phyloP scores from a whole-genome alignment of 2,888 invertebrate genomes.

The Troides oblongomaculatus region DNA sequence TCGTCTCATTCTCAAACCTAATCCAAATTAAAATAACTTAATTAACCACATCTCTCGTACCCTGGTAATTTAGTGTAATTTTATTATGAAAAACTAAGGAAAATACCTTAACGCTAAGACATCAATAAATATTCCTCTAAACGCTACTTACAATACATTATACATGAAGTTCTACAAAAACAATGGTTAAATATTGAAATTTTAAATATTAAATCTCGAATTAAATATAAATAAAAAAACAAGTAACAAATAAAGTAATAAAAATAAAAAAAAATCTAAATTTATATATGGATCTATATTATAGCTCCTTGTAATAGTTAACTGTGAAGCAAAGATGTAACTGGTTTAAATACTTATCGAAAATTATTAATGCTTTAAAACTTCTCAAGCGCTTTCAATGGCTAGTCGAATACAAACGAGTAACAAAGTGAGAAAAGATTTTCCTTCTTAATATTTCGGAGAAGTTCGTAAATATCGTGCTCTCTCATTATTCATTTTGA shows the following conservation, averaged over 20 bases:
- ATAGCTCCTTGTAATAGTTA: too few relatives aligned
- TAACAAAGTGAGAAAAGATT: not conserved
- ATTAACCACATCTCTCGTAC: constrained; percentile 7
- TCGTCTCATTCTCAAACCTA: constrained; percentile 8
- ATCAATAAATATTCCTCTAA: constrained; percentile 13
- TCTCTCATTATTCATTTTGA: too few relatives aligned
- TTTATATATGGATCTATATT: too few relatives aligned
- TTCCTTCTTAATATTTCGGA: too few relatives aligned
- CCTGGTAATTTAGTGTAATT: constrained; percentile 18
- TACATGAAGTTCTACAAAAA: constrained; percentile 15
- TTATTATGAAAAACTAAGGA: constrained; percentile 6
- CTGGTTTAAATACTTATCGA: too few relatives aligned
- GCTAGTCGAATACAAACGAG: not conserved
- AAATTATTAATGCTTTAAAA: too few relatives aligned
- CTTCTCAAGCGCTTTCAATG: too few relatives aligned
- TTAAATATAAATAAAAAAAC: not conserved
- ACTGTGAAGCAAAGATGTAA: too few relatives aligned
- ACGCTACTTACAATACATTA: constrained; percentile 5
- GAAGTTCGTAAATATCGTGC: too few relatives aligned
- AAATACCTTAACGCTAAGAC: constrained; percentile 15
- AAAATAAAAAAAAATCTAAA: not conserved
- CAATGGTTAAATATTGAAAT: constrained; percentile 1
- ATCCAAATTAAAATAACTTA: constrained; percentile 2
- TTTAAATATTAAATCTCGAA: not conserved
- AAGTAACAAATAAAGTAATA: not conserved